Base-by-base conservation (phyloP, 2,888 invertebrate species). In the Cylloceria caligata region DNA sequence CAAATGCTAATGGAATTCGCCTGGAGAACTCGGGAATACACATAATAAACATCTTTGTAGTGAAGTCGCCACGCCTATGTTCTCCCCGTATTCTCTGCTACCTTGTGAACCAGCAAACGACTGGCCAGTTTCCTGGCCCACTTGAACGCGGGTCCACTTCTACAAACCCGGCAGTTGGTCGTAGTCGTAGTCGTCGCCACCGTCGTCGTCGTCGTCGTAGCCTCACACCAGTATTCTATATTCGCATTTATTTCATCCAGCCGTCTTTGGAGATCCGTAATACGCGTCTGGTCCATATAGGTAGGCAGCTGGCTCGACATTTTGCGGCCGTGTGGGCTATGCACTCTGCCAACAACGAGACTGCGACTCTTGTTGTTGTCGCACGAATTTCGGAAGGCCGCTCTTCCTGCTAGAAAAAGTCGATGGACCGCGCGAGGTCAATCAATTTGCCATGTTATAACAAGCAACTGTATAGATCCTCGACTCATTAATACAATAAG, bases 401-500 rank as follows among this genome's bases (percentile, higher is more conserved):
- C 42, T 72, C 34, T 19, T 65, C 62, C n/a, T 21, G 11, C 19
- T 42, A 39, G 55, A 42, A 55, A 52, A 39, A 45, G 42, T 19
- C 45, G 19, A 30, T 16, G 27, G 57, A 27, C 71, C 16, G 13
- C 47, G 24, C 71, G 57, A 71, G 24, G 49, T 49, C 47, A 24
- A 62, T 30, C 11, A 39, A 42, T 64, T 39, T 24, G 11, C 16
- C 16, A 11, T 11, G n/a, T 47, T 84, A 85, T 49, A 76, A 84
- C 88, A 89, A 89, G 86, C 89, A 73, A 89, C 21, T 93, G 93
- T 16, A 27, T 39, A 24, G 55, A 55, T 36, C 21, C 19, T 13
- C 36, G 34, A 36, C 13, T 24, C 16, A 4, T 16, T 34, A 34
- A 57, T 57, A 57, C 4, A 55, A 55, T 27, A 9, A 9, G 3